phyloP scores from a whole-genome alignment of 1,140 invertebrate species.

The Bombus consobrinus region DNA sequence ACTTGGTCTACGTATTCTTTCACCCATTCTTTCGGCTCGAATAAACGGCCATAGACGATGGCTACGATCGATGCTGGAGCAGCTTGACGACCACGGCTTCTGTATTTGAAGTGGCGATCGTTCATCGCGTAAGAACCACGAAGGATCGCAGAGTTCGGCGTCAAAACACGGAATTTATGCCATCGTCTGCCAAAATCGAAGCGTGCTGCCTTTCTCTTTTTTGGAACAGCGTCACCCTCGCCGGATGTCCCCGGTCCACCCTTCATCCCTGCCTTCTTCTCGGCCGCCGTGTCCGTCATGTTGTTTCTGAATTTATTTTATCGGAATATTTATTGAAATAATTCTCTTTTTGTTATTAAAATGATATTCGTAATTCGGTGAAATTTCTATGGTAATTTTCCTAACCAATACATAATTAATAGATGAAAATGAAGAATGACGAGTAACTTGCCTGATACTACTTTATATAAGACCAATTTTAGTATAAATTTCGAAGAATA shows the following conservation, averaged over 20 bases:
- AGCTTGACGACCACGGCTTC: constrained; percentile 72
- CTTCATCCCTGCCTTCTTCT: constrained; percentile 10
- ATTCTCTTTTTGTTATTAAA: neutral
- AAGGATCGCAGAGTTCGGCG: constrained; percentile 61
- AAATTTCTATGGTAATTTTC: neutral
- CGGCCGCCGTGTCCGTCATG: neutral
- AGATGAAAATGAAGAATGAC: neutral
- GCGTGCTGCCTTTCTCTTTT: neutral
- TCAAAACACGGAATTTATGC: constrained; percentile 68
- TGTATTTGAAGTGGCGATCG: constrained; percentile 69
- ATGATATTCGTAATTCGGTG: neutral
- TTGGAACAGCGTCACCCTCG: constrained; percentile 28
- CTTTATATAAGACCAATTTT: neutral
- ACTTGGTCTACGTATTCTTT: constrained; percentile 63
- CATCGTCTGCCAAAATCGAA: constrained; percentile 60
- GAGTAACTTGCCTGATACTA: neutral
- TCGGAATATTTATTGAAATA: neutral
- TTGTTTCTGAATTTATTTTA: neutral
- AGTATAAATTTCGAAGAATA: neutral
- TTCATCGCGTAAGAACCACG: constrained; percentile 68
- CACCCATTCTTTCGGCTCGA: constrained; percentile 71
- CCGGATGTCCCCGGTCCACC: constrained; percentile 26
- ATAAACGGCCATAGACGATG: constrained; percentile 67
- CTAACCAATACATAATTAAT: constrained; percentile 10
- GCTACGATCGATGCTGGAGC: constrained; percentile 67